phyloP scores from a whole-genome alignment of 2,888 invertebrate genomes.

The Portevinia maculata region DNA sequence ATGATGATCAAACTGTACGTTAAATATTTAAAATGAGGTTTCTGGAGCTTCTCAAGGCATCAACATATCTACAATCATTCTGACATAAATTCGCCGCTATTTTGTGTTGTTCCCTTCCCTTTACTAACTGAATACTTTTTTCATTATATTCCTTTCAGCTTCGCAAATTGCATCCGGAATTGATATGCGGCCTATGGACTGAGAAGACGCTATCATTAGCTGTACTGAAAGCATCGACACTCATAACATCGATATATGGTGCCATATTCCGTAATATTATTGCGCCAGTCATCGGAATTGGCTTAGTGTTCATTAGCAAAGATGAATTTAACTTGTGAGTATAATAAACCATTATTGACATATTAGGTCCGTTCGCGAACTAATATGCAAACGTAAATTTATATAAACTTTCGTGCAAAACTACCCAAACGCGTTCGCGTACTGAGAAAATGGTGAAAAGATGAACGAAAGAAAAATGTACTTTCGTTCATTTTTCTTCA shows the following conservation, averaged over 20 bases:
- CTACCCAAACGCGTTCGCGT: too few relatives aligned
- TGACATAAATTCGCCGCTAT: constrained; percentile 5
- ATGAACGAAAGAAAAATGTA: too few relatives aligned
- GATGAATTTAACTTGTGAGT: constrained; percentile 83
- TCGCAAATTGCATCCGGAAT: constrained; percentile 81
- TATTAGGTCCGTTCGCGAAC: too few relatives aligned
- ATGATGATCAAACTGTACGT: too few relatives aligned
- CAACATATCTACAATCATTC: too few relatives aligned
- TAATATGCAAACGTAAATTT: too few relatives aligned
- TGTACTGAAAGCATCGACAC: constrained; percentile 81
- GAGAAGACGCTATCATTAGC: constrained; percentile 80
- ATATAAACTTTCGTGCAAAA: too few relatives aligned
- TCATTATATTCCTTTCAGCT: constrained; percentile 76
- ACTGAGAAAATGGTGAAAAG: too few relatives aligned
- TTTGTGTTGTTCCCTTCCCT: constrained; percentile 2
- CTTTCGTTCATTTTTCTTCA: too few relatives aligned
- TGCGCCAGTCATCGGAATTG: constrained; percentile 82
- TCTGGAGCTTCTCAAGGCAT: too few relatives aligned
- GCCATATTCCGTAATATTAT: constrained; percentile 82
- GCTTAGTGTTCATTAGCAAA: constrained; percentile 82
- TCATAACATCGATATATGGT: constrained; percentile 82
- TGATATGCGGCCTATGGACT: constrained; percentile 82
- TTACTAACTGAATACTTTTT: background rate
- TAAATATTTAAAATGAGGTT: too few relatives aligned
- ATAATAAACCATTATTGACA: background rate